These are phyloP conservation scores for Octopus sinensis DNA, from an alignment of 1,140 invertebrate species.

Conservation along the genomic window DNA sequence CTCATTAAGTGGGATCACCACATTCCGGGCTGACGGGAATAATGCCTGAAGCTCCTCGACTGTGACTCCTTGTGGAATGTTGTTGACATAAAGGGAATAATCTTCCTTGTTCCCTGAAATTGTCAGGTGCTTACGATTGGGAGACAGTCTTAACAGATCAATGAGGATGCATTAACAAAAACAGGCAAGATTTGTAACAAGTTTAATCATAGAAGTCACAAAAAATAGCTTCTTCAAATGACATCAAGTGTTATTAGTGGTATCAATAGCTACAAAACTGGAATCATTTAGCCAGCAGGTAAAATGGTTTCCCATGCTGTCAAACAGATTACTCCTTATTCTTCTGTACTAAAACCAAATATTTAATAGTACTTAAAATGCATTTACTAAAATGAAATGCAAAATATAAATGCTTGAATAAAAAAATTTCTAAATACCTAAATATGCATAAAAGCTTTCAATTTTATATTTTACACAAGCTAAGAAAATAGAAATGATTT, in stretches of 20 bases:
- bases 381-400: no score
- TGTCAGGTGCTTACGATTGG: conserved; percentile 14
- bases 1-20: conserved; percentile 16
- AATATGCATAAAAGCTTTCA: no score
- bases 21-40: conserved; percentile 15
- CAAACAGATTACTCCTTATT: no score
- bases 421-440: no score
- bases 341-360: no score
- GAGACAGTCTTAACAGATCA: conserved; percentile 12
- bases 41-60: conserved; percentile 11
- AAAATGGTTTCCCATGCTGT: background rate
- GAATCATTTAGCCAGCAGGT: background rate
- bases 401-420: no score
- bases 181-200: background rate
- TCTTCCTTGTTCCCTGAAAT: conserved; percentile 14
- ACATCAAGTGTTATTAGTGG: background rate
- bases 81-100: conserved; percentile 15
- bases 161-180: background rate
- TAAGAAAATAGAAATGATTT: no score
- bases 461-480: no score
- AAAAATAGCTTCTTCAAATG: no score
- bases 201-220: no score
- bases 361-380: no score
- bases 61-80: conserved; percentile 15
- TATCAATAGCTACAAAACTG: conserved; percentile 4